These are phyloP conservation scores for Paratilapia polleni DNA, from an alignment of 2,113 vertebrate species.

Conservation along the genomic window DNA sequence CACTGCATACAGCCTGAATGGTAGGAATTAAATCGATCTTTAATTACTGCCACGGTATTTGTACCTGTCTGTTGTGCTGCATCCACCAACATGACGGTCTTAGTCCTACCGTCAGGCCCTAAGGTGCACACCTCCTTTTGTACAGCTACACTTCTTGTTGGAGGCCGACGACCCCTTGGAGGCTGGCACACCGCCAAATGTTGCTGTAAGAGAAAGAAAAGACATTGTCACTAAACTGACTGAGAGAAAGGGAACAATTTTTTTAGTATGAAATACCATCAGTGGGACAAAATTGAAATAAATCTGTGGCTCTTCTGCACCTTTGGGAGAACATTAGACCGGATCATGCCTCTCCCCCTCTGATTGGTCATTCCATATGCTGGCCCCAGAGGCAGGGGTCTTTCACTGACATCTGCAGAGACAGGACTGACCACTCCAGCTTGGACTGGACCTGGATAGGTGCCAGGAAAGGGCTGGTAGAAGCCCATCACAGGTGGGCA, in stretches of 20 bases:
- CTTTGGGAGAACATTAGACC: conserved; percentile 85
- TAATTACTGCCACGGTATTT: background rate
- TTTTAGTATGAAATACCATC: background rate
- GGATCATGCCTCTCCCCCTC: conserved; percentile 84
- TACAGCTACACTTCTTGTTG: conserved; percentile 91
- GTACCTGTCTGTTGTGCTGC: conserved; percentile 97
- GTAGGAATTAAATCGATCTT: background rate
- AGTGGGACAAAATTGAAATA: background rate
- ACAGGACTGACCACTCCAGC: conserved; percentile 85
- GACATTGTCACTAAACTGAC: background rate
- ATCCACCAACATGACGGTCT: conserved; percentile 93
- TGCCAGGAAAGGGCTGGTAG: conserved; percentile 91
- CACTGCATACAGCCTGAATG: background rate
- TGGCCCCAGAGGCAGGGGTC: conserved; percentile 81
- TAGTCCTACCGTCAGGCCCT: conserved; percentile 90
- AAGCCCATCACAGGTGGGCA: conserved; percentile 98
- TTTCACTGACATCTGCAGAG: conserved; percentile 87
- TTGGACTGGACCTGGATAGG: conserved; percentile 88
- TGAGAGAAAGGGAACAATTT: background rate
- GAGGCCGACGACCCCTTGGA: conserved; percentile 87
- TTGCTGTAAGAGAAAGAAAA: conserved; percentile 66
- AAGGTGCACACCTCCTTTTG: conserved; percentile 94
- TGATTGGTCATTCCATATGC: conserved; percentile 83
- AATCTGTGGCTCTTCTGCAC: conserved; percentile 71
- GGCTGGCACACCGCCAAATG: conserved; percentile 80